phyloP scores from a whole-genome alignment of 2,888 invertebrate genomes.

The Drosophila atripex region DNA sequence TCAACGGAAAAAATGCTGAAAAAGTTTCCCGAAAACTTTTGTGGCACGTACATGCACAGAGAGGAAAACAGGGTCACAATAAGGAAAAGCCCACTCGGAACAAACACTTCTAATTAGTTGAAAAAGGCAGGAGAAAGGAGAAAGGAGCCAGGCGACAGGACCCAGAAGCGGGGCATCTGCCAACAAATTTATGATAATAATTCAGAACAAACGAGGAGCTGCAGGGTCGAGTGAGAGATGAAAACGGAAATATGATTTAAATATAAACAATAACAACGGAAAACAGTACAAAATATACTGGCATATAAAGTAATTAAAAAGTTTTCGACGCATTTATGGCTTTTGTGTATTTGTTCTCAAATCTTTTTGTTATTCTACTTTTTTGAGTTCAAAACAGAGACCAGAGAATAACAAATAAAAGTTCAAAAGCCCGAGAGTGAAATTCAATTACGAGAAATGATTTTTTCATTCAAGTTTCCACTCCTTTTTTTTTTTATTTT shows the following conservation, averaged over 20 bases:
- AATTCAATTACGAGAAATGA: constrained; percentile 58
- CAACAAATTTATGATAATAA: constrained; percentile 80
- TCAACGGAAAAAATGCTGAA: constrained; percentile 52
- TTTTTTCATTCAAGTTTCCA: constrained; percentile 7
- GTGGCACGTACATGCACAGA: constrained; percentile 58
- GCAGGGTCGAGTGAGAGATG: constrained; percentile 21
- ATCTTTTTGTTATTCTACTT: constrained; percentile 12
- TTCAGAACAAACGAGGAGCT: constrained; percentile 49
- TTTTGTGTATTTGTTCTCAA: constrained; percentile 50
- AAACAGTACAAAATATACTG: constrained; percentile 35
- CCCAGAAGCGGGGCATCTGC: constrained; percentile 22
- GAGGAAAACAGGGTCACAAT: constrained; percentile 14
- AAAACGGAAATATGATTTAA: constrained; percentile 68
- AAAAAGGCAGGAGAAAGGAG: constrained; percentile 6
- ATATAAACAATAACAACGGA: constrained; percentile 54
- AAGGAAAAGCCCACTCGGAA: constrained; percentile 44
- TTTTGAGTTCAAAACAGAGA: constrained; percentile 20
- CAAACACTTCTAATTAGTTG: constrained; percentile 71
- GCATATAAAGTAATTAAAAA: constrained; percentile 77
- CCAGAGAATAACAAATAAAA: constrained; percentile 30
- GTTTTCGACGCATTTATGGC: constrained; percentile 70
- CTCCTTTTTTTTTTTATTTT: not conserved
- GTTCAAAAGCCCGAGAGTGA: constrained; percentile 26
- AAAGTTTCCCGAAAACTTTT: constrained; percentile 68
- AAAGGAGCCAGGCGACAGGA: constrained; percentile 3